Base-by-base conservation (phyloP, 2,888 invertebrate genomes). In the Drosophila borborema region DNA sequence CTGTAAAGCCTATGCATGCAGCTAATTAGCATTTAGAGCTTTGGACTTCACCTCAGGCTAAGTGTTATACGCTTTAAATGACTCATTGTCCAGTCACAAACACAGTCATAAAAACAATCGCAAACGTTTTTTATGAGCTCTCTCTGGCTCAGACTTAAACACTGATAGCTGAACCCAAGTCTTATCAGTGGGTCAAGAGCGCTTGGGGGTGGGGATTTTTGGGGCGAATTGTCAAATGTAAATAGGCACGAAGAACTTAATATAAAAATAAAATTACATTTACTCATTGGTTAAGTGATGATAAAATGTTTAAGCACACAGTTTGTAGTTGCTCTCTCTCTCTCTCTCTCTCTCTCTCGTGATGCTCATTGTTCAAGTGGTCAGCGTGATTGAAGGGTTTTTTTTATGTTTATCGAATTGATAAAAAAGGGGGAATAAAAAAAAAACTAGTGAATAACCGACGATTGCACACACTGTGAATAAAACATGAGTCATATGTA, bases 61-160 rank as follows among this genome's bases (percentile, higher is more conserved):
- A 75, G 63, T 65, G 55, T 64, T 53, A 63, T 69, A 53, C 71
- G 60, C 58, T 73, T 64, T 14, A 73, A 77, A 74, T 85, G 86
- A 88, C 69, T 84, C 88, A 84, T 83, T 87, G 82, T 68, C 64
- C 79, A 53, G 61, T 65, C 64, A 68, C 81, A 75, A 74, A 65
- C 70, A 64, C 70, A 64, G 54, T 16, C 77, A 66, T 66, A 66
- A 72, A 63, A 63, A 41, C 68, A 82, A 58, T 62, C 46, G 58
- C 60, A 74, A 62, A 63, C 51, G 75, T 78, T 77, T 68, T 77
- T 80, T 75, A 77, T 62, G 80, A 64, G 70, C 64, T 71, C 63
- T 58, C 41, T 71, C 63, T 54, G 34, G 34, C 59, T 46, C 38
- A 38, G 62, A 71, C 70, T 71, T 43, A 10, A 51, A 18, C 66